Evolutionary conservation across 2,797 vertebrate species (phyloP).

Genomic region (Cottoperca gobio): DNA sequence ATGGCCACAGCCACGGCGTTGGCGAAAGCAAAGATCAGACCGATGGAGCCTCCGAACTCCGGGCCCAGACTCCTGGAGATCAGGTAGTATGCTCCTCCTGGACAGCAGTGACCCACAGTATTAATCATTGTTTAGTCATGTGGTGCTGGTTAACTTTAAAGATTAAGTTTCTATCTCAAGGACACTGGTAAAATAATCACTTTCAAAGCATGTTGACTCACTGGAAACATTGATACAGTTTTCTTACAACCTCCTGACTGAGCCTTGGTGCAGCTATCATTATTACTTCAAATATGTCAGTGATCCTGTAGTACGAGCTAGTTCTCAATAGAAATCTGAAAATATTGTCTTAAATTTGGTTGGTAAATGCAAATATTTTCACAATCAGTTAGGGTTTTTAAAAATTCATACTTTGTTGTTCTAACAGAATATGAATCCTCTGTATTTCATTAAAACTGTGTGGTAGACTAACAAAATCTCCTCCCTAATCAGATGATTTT

Average conservation of each 20-base stretch:
- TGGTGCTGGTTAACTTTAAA: no score
- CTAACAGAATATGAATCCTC: neutral
- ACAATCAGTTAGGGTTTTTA: neutral
- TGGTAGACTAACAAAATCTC: neutral
- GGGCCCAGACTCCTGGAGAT: conserved; percentile 97
- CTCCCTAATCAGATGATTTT: neutral
- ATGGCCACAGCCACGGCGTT: conserved; percentile 98
- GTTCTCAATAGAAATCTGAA: no score
- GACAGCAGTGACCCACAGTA: neutral
- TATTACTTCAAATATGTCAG: neutral
- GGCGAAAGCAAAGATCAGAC: conserved; percentile 96
- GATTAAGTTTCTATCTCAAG: neutral
- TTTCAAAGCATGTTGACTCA: neutral
- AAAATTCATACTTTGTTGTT: neutral
- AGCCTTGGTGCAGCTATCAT: neutral
- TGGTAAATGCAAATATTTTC: neutral
- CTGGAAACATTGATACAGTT: neutral
- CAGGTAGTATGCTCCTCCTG: conserved; percentile 96
- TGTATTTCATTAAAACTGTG: neutral
- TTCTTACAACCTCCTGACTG: neutral
- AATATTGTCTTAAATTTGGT: no score
- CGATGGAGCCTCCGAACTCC: conserved; percentile 97
- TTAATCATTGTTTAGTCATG: neutral
- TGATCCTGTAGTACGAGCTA: neutral
- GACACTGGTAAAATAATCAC: neutral